These are phyloP conservation scores for Heteromurus nitidus DNA, from an alignment of 2,888 invertebrate species.

Conservation along the genomic window DNA sequence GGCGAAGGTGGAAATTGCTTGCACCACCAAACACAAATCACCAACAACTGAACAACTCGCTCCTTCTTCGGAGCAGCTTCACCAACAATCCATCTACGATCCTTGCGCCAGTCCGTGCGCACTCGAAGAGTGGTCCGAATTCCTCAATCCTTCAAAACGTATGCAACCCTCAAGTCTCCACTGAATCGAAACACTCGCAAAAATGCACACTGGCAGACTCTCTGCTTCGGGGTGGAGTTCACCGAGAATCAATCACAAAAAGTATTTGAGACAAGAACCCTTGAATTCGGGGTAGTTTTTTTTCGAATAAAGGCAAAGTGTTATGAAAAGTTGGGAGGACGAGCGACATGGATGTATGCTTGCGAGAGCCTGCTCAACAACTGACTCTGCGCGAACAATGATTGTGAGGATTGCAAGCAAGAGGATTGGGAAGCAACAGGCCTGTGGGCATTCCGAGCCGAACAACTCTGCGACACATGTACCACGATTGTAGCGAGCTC, in stretches of 20 bases:
- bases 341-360: slow-evolving; percentile 50
- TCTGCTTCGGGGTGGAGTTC: too few species aligned
- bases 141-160: too few species aligned
- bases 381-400: slow-evolving; percentile 32
- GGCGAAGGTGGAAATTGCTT: background rate
- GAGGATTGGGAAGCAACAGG: slow-evolving; percentile 30
- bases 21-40: background rate
- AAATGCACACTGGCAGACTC: background rate
- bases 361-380: slow-evolving; percentile 60
- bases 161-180: background rate
- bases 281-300: too few species aligned
- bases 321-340: too few species aligned
- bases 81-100: background rate
- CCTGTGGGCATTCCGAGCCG: slow-evolving; percentile 23
- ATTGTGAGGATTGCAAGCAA: slow-evolving; percentile 33
- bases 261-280: too few species aligned
- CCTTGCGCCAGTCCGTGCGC: too few species aligned
- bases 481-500: background rate
- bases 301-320: too few species aligned
- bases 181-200: slow-evolving; percentile 27
- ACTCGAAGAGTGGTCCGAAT: too few species aligned
- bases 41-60: background rate
- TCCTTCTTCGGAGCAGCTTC: too few species aligned
- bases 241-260: too few species aligned
- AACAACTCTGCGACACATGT: background rate